Base-by-base conservation (phyloP, 2,797 vertebrate species). In the Petrocephalus schoutedeni region DNA sequence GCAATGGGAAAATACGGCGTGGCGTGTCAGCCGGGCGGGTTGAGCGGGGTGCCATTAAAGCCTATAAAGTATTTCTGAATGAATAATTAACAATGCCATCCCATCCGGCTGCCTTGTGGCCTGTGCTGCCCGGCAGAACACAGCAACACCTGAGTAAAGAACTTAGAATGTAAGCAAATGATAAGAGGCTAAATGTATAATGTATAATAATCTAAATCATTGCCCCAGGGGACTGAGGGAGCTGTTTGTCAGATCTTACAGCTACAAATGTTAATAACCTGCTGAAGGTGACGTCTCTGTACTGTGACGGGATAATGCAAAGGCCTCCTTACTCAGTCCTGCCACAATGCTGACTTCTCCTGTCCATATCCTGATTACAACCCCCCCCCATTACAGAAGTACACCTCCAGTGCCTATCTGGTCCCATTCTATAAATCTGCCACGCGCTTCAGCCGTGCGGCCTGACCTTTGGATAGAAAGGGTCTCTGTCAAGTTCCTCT, bases 61-160 rank as follows among this genome's bases (percentile, higher is more conserved):
- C 9, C 10, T 57, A 16, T 57, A 57, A 54, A 54, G 54, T 57
- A 23, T 36, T 74, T 74, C 36, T 14, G 67, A 74, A 19, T 74
- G 32, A 74, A 74, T 74, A 19, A 74, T 74, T 41, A 74, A 41
- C 53, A 54, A 54, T 8, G 12, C 12, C 53, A 1, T 54, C 67
- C 67, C 67, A 74, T 41, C 1, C 4, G 10, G 12, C 67, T 2
- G 28, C 32, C 67, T 41, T 4, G 1, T 16, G 32, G 32, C 67
- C 1, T 74, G 67, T 14, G 54, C 9, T 3, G 49, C 49, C 49
- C 7, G 49, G 28, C 32, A 45, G 87, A 90, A 61, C 89, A 88
- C 89, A 41, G 88, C 87, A 91, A 91, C 89, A 82, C 90, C 21
- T 88, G 89, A 89, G n/a, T 21, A 36, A 3, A 56, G 41, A 86